Evolutionary conservation across 2,113 vertebrate species (phyloP).

Genomic region (Plectropomus leopardus): DNA sequence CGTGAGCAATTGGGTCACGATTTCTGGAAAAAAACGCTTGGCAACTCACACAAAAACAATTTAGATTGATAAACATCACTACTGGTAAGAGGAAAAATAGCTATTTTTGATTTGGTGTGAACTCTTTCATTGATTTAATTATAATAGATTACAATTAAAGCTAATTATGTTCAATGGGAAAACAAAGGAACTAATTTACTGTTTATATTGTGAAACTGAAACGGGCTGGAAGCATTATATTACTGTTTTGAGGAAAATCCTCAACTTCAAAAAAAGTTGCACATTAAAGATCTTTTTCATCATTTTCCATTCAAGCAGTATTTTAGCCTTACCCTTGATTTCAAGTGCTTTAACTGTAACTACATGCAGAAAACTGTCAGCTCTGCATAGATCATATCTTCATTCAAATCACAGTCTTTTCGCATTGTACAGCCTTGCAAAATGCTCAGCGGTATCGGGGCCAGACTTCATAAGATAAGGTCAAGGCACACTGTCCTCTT

Average conservation of each 20-base stretch:
- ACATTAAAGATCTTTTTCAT: not conserved
- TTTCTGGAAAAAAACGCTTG: no score
- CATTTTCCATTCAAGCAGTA: not conserved
- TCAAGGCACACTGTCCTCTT: constrained; percentile 62
- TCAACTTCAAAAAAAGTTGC: not conserved
- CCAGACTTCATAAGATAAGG: constrained; percentile 67
- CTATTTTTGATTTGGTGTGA: no score
- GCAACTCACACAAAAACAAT: no score
- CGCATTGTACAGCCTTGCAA: constrained; percentile 42
- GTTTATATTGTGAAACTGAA: not conserved
- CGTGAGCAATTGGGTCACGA: no score
- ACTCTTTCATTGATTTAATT: not conserved
- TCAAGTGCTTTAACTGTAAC: not conserved
- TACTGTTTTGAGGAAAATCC: not conserved
- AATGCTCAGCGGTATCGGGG: constrained; percentile 28
- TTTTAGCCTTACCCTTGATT: not conserved
- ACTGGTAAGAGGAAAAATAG: no score
- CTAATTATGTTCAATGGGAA: not conserved
- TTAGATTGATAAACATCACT: no score
- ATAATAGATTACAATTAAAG: not conserved
- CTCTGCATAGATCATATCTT: not conserved
- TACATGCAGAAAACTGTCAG: constrained; percentile 1
- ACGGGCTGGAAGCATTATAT: not conserved
- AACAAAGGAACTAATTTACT: not conserved
- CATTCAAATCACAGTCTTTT: constrained; percentile 23